These are phyloP conservation scores for Leptopilina drosophilae DNA, from an alignment of 2,888 invertebrate species.

Conservation along the genomic window DNA sequence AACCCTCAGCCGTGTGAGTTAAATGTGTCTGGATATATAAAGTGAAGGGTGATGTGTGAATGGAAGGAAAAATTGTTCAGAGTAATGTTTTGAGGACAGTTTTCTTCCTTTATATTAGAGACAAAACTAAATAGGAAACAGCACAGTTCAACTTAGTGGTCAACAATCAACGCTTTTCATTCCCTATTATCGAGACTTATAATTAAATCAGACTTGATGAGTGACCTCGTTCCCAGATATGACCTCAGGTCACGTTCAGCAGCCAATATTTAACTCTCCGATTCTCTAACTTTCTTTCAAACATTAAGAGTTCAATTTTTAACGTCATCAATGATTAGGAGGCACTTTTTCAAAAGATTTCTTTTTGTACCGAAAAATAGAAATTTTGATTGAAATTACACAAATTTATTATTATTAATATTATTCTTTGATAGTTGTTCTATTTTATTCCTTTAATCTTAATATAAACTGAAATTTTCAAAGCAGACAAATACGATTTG, in stretches of 20 bases:
- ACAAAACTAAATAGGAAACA: slow-evolving; percentile 1
- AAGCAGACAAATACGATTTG: too few relatives aligned
- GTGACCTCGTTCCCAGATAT: background rate
- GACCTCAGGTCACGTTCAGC: background rate
- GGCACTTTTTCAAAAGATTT: background rate
- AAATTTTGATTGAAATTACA: too few relatives aligned
- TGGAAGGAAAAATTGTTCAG: background rate
- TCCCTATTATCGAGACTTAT: slow-evolving; percentile 6
- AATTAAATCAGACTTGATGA: slow-evolving; percentile 14
- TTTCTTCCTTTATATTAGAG: background rate
- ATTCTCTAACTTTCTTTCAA: background rate
- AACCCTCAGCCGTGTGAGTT: background rate
- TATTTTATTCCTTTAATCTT: too few relatives aligned
- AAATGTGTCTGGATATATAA: background rate
- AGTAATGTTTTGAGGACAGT: background rate
- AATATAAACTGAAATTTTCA: too few relatives aligned
- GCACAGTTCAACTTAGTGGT: background rate
- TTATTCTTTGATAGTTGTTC: too few relatives aligned
- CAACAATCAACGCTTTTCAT: slow-evolving; percentile 25
- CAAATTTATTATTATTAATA: too few relatives aligned
- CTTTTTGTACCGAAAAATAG: too few relatives aligned
- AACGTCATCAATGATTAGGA: background rate
- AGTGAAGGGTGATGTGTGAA: background rate
- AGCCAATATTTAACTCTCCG: background rate
- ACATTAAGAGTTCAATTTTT: slow-evolving; percentile 5